Evolutionary conservation across 2,888 invertebrate species (phyloP).

Genomic region (Eupithecia abbreviata): DNA sequence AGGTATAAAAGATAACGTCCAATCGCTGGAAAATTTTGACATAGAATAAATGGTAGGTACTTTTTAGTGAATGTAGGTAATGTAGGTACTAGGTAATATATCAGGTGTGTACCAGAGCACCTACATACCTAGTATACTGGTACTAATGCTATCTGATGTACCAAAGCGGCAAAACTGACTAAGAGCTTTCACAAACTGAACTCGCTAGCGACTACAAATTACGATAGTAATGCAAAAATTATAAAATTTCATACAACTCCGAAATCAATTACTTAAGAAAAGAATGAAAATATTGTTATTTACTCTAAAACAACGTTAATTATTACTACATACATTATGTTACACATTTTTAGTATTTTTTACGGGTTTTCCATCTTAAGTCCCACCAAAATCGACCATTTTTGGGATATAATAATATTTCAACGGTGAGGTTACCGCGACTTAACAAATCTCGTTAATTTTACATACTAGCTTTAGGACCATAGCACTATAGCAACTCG

Average conservation of each 20-base stretch:
- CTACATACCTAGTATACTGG: too few relatives aligned
- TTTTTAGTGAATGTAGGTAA: not conserved
- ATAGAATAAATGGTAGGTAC: constrained; percentile 5
- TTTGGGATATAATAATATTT: too few relatives aligned
- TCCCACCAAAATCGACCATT: too few relatives aligned
- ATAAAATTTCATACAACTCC: not conserved
- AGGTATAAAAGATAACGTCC: not conserved
- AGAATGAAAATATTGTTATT: too few relatives aligned
- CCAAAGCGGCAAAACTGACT: not conserved
- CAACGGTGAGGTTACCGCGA: not conserved
- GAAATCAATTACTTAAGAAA: not conserved
- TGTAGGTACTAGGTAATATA: not conserved
- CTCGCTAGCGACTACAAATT: not conserved
- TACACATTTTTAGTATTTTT: too few relatives aligned
- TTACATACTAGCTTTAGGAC: not conserved
- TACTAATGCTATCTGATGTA: not conserved
- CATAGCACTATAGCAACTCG: not conserved
- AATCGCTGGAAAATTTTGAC: not conserved
- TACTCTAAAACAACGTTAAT: too few relatives aligned
- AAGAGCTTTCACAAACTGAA: not conserved
- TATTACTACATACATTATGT: too few relatives aligned
- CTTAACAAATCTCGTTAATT: not conserved
- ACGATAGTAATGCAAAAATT: not conserved
- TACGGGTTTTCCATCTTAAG: too few relatives aligned
- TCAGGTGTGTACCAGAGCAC: too few relatives aligned